phyloP scores from a whole-genome alignment of 2,797 vertebrate species.

The Pagetopsis macropterus region DNA sequence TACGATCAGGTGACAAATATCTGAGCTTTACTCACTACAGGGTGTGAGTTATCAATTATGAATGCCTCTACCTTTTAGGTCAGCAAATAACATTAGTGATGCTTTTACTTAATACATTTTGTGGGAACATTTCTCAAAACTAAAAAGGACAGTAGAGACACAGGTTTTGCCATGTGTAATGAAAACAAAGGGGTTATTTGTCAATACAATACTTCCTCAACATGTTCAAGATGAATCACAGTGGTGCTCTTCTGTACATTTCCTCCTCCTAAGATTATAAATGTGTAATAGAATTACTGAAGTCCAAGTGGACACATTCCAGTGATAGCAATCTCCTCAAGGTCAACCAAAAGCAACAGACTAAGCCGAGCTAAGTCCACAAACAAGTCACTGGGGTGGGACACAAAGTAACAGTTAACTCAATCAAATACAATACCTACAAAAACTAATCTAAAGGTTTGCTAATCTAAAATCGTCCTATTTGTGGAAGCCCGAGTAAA shows the following conservation, averaged over 20 bases:
- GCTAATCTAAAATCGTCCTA: slow-evolving; percentile 1
- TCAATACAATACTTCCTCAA: slow-evolving; percentile 28
- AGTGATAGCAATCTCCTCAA: not conserved
- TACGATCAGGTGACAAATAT: slow-evolving; percentile 12
- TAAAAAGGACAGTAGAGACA: too few relatives aligned
- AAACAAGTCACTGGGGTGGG: slow-evolving; percentile 23
- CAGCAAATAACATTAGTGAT: slow-evolving; percentile 6
- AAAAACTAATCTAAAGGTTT: slow-evolving; percentile 3
- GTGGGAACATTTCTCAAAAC: not conserved
- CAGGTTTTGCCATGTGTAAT: slow-evolving; percentile 4
- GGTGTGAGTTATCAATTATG: slow-evolving; percentile 9
- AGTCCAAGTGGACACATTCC: slow-evolving; percentile 3
- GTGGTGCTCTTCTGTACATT: slow-evolving; percentile 6
- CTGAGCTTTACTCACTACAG: not conserved
- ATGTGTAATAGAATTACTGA: slow-evolving; percentile 13
- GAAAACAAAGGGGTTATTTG: slow-evolving; percentile 22
- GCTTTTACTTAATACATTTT: not conserved
- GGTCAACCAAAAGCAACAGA: slow-evolving; percentile 31
- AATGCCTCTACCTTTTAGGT: slow-evolving; percentile 9
- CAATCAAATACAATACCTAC: slow-evolving; percentile 15
- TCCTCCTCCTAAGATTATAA: not conserved
- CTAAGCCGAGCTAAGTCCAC: slow-evolving; percentile 22
- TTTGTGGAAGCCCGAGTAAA: not conserved
- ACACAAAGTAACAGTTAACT: slow-evolving; percentile 8
- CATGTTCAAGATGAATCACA: slow-evolving; percentile 16